Evolutionary conservation across 2,888 invertebrate species (phyloP), one percentile per base, ranked within the genome.

Genomic region (Cantharis flavilabris): DNA sequence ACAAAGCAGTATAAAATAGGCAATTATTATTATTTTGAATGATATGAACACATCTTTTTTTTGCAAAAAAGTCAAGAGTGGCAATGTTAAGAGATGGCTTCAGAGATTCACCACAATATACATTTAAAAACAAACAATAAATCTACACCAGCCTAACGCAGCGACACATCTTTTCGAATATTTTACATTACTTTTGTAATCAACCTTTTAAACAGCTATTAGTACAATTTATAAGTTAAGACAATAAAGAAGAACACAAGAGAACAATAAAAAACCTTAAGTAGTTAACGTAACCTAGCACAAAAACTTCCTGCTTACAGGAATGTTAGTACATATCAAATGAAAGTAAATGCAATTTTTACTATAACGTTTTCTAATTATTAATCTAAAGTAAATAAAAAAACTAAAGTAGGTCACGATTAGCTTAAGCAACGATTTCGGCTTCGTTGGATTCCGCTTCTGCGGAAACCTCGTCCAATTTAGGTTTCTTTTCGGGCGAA

Each of bases 401-500:
- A 67, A 67, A 49, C 49, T 49, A 49, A 49, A 49, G 7, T 49
- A 49, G 49, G 65, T 67, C 65, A 67, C 71, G 71, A 76, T 79
- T 78, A 79, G 80, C 76, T 90, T 92, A 92, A 87, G 92, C 92
- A 77, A 91, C 90, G 72, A 90, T 91, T 84, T 91, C 91, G 72
- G 86, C 84, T 26, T 90, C 89, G 82, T 90, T 90, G 80, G 89
- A 88, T 82, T 90, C 90, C 30, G 89, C 88, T 83, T 93, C 93
- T 13, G 90, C 90, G 9, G 90, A 88, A 80, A 91, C 91, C 70
- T 93, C 93, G 13, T 91, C 92, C 74, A 93, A 89, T 89, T 93
- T 94, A 81, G 93, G 91, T 85, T 94, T 94, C 88, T 94, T 94
- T 85, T 94, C 94, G 9, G 94, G 93, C 77, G 92, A 92, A 69